Base-by-base conservation (phyloP, 2,888 invertebrate species). In the Drosophila subsilvestris region DNA sequence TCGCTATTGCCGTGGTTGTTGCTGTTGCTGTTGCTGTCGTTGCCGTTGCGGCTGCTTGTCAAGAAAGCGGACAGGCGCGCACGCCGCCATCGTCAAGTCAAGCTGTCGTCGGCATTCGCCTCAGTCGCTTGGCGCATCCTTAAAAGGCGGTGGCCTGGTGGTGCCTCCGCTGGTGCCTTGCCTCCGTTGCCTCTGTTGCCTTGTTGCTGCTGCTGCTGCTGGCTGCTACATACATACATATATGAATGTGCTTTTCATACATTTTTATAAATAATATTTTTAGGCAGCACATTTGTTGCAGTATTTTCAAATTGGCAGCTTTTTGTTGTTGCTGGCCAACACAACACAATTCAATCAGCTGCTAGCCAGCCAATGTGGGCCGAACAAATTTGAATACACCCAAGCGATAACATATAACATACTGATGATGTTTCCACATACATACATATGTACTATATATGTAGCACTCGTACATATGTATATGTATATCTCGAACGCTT, bases 291-390 rank as follows among this genome's bases (percentile, higher is more conserved):
- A 88, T 85, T 88, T 85, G 84, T 85, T 88, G 87, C 79, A 79
- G 77, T 85, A 88, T 88, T 82, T 84, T 85, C 87, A 86, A 86
- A 85, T 88, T 88, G 84, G 77, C 89, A 80, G 79, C 55, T 84
- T 86, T 86, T 75, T 88, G 76, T 79, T 84, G 77, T 72, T 75
- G 84, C 76, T 80, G 79, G 79, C 84, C 80, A 85, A 88, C 81
- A 22, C 22, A 22, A 22, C 22, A 88, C 88, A 81, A 84, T 84
- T 88, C 88, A 85, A 85, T 85, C 84, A 85, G 85, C 85, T 87
- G 88, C 74, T 77, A 51, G 67, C 17, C 43, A 55, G 63, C 65
- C 47, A 57, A 74, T 55, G 59, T 73, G 57, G 63, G 50, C 55
- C 70, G 61, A 63, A 55, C 45, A 51, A 37, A 29, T 44, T 48